phyloP scores from a whole-genome alignment of 2,888 invertebrate species.

The Drosophila anomalipes region DNA sequence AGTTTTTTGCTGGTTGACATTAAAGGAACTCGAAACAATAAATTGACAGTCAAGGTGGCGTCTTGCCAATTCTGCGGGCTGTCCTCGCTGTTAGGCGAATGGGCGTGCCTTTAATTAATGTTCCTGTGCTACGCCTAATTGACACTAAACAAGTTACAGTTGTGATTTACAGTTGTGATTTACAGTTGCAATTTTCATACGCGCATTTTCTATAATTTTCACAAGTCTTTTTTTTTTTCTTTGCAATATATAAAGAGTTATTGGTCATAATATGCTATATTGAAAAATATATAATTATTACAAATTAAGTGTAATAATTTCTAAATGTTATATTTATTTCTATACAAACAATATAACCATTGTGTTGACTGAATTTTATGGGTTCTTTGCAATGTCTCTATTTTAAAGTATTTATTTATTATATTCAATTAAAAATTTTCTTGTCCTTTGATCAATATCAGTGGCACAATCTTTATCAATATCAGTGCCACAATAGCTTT shows the following conservation, averaged over 20 bases:
- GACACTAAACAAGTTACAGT: constrained; percentile 1
- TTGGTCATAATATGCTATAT: neutral
- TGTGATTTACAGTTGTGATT: neutral
- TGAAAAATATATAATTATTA: too few species aligned
- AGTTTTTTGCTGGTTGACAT: constrained; percentile 20
- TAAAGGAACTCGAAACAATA: constrained; percentile 8
- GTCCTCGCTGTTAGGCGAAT: constrained; percentile 11
- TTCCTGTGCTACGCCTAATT: constrained; percentile 2
- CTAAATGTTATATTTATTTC: neutral
- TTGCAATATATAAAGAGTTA: neutral
- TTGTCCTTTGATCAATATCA: neutral
- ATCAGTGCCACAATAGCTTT: neutral
- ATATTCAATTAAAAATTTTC: neutral
- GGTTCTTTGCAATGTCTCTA: neutral
- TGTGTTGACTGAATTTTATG: neutral
- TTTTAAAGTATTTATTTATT: neutral
- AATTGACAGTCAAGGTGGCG: neutral
- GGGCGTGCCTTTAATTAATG: neutral
- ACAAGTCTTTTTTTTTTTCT: neutral
- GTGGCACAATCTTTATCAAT: neutral
- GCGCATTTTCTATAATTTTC: neutral
- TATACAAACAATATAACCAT: neutral
- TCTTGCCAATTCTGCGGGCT: neutral
- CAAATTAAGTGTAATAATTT: neutral
- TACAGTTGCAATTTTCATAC: neutral